A percentile compares a stretch with the other conserved stretches of the same genome.
Evolutionary conservation across 1,140 invertebrate species (phyloP).

Genomic region (Psilanteris sp.): DNA sequence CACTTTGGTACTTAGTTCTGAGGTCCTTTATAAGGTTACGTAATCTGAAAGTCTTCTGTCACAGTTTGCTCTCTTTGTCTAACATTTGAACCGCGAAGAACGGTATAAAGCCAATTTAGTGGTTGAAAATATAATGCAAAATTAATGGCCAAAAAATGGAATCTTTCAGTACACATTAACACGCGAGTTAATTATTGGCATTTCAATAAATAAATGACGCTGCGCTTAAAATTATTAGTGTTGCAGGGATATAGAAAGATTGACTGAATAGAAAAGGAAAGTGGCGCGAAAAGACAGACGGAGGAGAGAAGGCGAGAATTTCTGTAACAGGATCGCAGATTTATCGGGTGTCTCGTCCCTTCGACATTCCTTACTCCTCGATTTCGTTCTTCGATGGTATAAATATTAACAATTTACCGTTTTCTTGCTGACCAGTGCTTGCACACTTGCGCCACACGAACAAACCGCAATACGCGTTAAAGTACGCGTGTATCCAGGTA

Average conservation of each 20-base stretch:
- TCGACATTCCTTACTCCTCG: slow-evolving; percentile 68
- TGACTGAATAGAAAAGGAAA: slow-evolving; percentile 9
- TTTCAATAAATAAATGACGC: too few species aligned
- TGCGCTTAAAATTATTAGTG: too few species aligned
- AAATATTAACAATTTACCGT: slow-evolving; percentile 69
- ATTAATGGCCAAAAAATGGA: slow-evolving; percentile 28
- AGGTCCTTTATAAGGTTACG: slow-evolving; percentile 55
- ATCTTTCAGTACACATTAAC: background rate
- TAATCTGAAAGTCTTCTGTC: slow-evolving; percentile 57
- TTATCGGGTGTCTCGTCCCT: slow-evolving; percentile 64
- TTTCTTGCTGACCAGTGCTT: slow-evolving; percentile 51
- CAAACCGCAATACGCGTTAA: slow-evolving; percentile 57
- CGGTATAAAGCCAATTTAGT: slow-evolving; percentile 10
- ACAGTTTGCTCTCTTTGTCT: slow-evolving; percentile 11
- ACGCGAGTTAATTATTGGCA: too few species aligned
- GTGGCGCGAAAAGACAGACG: slow-evolving; percentile 36
- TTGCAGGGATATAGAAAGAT: too few species aligned
- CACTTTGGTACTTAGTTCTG: slow-evolving; percentile 38
- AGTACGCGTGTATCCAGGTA: slow-evolving; percentile 42
- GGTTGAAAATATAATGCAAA: slow-evolving; percentile 19
- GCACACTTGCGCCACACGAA: slow-evolving; percentile 34
- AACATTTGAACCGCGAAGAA: slow-evolving; percentile 12
- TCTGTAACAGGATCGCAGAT: slow-evolving; percentile 66
- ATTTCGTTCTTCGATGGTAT: slow-evolving; percentile 63
- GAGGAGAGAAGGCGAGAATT: slow-evolving; percentile 61